phyloP scores from a whole-genome alignment of 2,113 vertebrate species.

The Amphiprion ocellaris region DNA sequence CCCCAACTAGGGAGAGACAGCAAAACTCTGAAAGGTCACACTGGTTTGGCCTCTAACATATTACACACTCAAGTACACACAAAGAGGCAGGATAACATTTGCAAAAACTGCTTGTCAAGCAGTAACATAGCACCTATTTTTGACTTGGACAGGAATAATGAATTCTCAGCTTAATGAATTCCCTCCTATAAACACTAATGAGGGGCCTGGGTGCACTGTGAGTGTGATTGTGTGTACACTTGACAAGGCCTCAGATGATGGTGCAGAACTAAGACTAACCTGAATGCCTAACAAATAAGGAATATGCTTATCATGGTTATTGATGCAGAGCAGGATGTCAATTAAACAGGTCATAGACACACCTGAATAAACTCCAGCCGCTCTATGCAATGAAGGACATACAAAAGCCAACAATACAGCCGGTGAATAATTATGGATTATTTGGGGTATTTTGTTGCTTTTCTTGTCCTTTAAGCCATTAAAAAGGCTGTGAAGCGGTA shows the following conservation, averaged over 20 bases:
- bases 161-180: constrained; percentile 22
- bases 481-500: not conserved
- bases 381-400: too few species aligned
- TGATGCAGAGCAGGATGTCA: not conserved
- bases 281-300: not conserved
- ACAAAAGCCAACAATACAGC: too few species aligned
- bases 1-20: not conserved
- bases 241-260: not conserved
- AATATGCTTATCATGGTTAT: not conserved
- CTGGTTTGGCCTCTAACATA: not conserved
- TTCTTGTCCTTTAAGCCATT: not conserved
- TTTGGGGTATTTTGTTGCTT: not conserved
- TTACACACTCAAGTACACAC: not conserved
- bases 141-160: not conserved
- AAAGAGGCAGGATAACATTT: not conserved
- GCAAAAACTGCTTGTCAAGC: not conserved
- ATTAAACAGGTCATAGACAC: constrained; percentile 17
- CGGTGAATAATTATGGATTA: too few species aligned
- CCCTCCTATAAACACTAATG: constrained; percentile 4
- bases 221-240: not conserved
- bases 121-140: constrained; percentile 7
- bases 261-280: not conserved
- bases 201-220: not conserved
- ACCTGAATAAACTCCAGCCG: too few species aligned
- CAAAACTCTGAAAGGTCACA: not conserved